Evolutionary conservation across 35 echinoderm and acorn worm species (phyloP).

Genomic region (Amphiura filiformis): DNA sequence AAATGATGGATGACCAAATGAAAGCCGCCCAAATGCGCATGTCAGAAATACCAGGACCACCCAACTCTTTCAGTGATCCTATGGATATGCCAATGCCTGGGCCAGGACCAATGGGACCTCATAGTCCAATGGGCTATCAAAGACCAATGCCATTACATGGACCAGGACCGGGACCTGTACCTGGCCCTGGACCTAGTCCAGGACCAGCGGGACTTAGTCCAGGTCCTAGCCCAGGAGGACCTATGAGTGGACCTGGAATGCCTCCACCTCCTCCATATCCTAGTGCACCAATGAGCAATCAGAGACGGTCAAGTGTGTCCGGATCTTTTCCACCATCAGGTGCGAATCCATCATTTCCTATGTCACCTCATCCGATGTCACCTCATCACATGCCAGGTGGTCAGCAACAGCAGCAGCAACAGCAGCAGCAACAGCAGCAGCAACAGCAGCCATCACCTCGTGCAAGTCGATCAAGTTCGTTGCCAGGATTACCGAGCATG

Average conservation of each 20-base stretch:
- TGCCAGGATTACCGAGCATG: constrained; percentile 47
- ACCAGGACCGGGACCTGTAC: constrained; percentile 35
- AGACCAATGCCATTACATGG: constrained; percentile 7
- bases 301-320: constrained; percentile 76
- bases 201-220: neutral
- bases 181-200: neutral
- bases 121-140: constrained; percentile 12
- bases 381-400: constrained; percentile 41
- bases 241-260: constrained; percentile 38
- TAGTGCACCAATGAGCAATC: constrained; percentile 34
- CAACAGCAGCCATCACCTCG: constrained; percentile 42
- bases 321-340: constrained; percentile 48
- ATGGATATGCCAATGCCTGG: constrained; percentile 46
- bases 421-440: too few relatives aligned
- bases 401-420: too few relatives aligned
- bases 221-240: constrained; percentile 2
- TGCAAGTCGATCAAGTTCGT: constrained; percentile 64
- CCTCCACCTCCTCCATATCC: constrained; percentile 72
- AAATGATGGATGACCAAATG: constrained; percentile 70
- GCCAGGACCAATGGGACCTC: constrained; percentile 21
- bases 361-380: constrained; percentile 69
- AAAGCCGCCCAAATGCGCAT: constrained; percentile 66
- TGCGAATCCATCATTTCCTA: constrained; percentile 47
- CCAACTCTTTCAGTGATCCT: constrained; percentile 17
- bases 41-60: constrained; percentile 33